phyloP scores from a whole-genome alignment of 2,113 vertebrate genomes.

The Rhinopomastus cyanomelas region DNA sequence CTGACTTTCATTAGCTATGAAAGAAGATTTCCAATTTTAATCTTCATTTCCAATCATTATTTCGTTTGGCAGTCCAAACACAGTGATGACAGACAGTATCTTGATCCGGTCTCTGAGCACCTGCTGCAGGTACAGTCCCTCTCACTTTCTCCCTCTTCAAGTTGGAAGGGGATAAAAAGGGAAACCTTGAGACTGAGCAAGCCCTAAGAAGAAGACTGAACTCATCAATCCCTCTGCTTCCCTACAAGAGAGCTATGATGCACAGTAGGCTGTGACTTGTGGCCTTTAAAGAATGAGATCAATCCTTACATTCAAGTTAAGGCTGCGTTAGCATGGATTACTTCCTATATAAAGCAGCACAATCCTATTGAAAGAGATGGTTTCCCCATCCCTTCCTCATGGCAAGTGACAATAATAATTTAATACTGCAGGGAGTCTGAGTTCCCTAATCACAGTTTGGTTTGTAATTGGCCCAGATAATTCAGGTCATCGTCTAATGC shows the following conservation, averaged over 20 bases:
- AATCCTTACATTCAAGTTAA: background rate
- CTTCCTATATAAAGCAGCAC: background rate
- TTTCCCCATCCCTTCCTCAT: background rate
- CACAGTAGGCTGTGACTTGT: background rate
- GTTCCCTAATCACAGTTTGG: background rate
- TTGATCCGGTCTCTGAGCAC: background rate
- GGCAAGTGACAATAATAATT: background rate
- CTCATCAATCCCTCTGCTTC: background rate
- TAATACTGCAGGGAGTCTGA: background rate
- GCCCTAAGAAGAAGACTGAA: background rate
- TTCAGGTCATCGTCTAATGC: background rate
- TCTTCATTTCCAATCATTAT: constrained; percentile 57
- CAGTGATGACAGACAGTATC: background rate
- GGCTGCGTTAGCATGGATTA: background rate
- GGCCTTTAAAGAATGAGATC: background rate
- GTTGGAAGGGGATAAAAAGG: background rate
- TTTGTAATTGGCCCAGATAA: background rate
- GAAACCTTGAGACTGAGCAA: background rate
- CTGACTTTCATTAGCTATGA: constrained; percentile 47
- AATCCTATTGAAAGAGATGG: background rate
- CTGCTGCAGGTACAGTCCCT: constrained; percentile 7
- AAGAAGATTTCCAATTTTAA: constrained; percentile 51
- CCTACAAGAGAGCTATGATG: background rate
- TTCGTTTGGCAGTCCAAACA: constrained; percentile 52
- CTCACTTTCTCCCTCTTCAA: background rate